Conservation (phyloP, 1,140 invertebrate species). For the Melipona quadrifasciata region DNA sequence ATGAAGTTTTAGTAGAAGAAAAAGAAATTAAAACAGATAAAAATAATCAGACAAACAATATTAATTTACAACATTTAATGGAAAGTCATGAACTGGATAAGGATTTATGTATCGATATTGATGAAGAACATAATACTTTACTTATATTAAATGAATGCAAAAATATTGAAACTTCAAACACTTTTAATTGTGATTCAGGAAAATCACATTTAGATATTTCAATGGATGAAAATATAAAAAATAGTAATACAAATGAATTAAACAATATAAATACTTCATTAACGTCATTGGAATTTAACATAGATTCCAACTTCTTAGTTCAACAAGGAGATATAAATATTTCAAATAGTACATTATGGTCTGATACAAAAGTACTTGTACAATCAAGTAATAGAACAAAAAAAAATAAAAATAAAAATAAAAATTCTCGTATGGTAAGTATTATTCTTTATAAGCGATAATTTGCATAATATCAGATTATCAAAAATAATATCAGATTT, state of each 20-base stretch:
- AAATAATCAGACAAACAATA: not conserved
- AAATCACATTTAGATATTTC: conserved; percentile 8
- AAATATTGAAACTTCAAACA: not conserved
- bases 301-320: conserved; percentile 18
- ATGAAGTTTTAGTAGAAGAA: not conserved
- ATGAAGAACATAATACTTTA: not conserved
- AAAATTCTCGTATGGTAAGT: conserved; percentile 30
- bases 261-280: not conserved
- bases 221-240: not conserved
- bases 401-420: not conserved
- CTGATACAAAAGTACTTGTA: not conserved
- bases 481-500: not conserved
- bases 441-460: not conserved
- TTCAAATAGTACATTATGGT: conserved; percentile 27
- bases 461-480: not conserved
- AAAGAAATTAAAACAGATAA: not conserved
- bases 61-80: not conserved
- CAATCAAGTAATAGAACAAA: conserved; percentile 22
- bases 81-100: not conserved
- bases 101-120: not conserved
- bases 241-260: not conserved
- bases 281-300: not conserved
- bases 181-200: conserved; percentile 1
- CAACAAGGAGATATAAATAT: not conserved
- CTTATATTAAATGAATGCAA: not conserved